phyloP scores from a whole-genome alignment of 1,140 invertebrate genomes.

The Neodiprion virginianus region DNA sequence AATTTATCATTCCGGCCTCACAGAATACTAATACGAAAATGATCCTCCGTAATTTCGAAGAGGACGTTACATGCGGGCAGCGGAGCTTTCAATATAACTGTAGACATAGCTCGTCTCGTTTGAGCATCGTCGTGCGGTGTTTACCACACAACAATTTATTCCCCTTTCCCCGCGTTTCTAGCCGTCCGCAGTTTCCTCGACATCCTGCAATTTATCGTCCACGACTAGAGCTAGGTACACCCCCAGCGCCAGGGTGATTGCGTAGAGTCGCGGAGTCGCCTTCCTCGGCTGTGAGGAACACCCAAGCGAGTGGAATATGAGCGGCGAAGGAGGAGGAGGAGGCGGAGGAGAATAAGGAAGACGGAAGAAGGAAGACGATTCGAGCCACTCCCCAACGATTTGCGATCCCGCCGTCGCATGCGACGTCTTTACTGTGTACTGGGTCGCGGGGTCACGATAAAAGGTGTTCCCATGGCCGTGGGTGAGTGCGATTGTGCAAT shows the following conservation, averaged over 20 bases:
- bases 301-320: not conserved
- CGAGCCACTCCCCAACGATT: slow-evolving; percentile 2
- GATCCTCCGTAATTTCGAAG: too few species aligned
- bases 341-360: not conserved
- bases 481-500: not conserved
- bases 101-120: not conserved
- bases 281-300: not conserved
- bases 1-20: too few species aligned
- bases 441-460: too few species aligned
- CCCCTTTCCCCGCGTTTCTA: not conserved
- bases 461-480: not conserved
- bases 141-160: slow-evolving; percentile 1
- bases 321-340: not conserved
- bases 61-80: too few species aligned
- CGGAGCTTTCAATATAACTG: too few species aligned
- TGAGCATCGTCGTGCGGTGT: not conserved
- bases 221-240: not conserved
- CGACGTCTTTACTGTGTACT: not conserved
- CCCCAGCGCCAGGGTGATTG: not conserved
- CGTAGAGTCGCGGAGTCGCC: not conserved
- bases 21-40: too few species aligned
- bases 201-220: slow-evolving; percentile 1
- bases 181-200: not conserved
- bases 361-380: not conserved
- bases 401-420: not conserved